phyloP scores from a whole-genome alignment of 2,888 invertebrate species.

The Sinohyriopsis cumingii region DNA sequence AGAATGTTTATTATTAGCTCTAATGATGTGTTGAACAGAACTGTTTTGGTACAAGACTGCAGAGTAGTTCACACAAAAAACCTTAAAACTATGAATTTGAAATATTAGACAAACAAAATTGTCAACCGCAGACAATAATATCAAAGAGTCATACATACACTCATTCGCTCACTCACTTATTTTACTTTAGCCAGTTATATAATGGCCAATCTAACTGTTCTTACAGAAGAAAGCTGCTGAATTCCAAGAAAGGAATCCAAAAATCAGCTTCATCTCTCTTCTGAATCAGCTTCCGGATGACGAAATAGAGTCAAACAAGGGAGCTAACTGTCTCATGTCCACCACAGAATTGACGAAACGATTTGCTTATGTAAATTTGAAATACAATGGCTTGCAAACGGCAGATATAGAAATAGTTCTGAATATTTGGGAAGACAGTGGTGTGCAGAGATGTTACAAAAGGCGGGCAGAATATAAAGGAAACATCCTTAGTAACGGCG shows the following conservation, averaged over 20 bases:
- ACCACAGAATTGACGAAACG: conserved; percentile 32
- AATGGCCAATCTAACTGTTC: neutral
- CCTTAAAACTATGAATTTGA: too few relatives aligned
- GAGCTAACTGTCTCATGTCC: conserved; percentile 34
- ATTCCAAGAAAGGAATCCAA: conserved; percentile 51
- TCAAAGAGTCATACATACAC: too few relatives aligned
- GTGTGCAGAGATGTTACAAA: conserved; percentile 50
- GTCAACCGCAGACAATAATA: too few relatives aligned
- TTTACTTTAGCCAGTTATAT: neutral
- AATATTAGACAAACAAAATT: too few relatives aligned
- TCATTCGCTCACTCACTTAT: neutral
- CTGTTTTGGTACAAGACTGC: too few relatives aligned
- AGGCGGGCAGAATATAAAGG: conserved; percentile 33
- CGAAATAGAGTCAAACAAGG: conserved; percentile 27
- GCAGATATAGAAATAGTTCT: conserved; percentile 44
- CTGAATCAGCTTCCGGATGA: conserved; percentile 46
- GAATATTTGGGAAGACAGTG: conserved; percentile 53
- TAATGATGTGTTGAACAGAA: too few relatives aligned
- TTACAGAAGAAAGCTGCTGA: conserved; percentile 48
- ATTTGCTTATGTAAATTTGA: conserved; percentile 33
- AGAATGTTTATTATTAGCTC: too few relatives aligned
- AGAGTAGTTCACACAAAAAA: too few relatives aligned
- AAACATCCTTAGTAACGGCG: conserved; percentile 42
- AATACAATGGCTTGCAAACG: conserved; percentile 31
- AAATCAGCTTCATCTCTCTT: conserved; percentile 45